Conservation (phyloP, 1,140 invertebrate genomes). For the Drosophila rufa region DNA sequence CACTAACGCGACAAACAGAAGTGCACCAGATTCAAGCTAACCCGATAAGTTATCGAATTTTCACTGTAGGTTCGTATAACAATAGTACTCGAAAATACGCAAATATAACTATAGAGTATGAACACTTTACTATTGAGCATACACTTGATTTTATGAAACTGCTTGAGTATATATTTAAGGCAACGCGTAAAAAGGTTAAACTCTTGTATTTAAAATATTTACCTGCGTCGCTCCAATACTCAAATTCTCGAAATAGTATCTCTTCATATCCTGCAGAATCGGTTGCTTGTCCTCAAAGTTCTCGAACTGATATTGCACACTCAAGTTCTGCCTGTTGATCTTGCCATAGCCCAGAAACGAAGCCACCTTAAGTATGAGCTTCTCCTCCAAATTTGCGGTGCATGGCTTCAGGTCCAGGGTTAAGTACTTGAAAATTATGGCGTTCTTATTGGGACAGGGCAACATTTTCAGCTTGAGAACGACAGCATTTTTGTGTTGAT, state of each 20-base stretch:
- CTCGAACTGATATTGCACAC: constrained; percentile 59
- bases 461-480: constrained; percentile 89
- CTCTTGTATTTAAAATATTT: constrained; percentile 2
- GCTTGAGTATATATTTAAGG: too few species aligned
- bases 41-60: too few species aligned
- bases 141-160: too few species aligned
- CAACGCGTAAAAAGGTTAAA: too few species aligned
- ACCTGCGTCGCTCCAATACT: constrained; percentile 90
- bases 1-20: too few species aligned
- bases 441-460: constrained; percentile 90
- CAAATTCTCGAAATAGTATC: constrained; percentile 96
- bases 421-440: constrained; percentile 92
- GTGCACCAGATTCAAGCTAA: too few species aligned
- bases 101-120: too few species aligned
- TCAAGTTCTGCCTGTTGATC: constrained; percentile 66
- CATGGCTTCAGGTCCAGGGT: constrained; percentile 93
- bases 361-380: constrained; percentile 92
- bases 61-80: too few species aligned
- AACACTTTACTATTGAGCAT: too few species aligned
- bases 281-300: constrained; percentile 90
- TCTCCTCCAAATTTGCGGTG: constrained; percentile 94
- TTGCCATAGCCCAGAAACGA: constrained; percentile 88
- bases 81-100: too few species aligned
- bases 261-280: constrained; percentile 91
- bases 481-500: constrained; percentile 87